Base-by-base conservation (phyloP, 2,888 invertebrate species). In the Lypha dubia region DNA sequence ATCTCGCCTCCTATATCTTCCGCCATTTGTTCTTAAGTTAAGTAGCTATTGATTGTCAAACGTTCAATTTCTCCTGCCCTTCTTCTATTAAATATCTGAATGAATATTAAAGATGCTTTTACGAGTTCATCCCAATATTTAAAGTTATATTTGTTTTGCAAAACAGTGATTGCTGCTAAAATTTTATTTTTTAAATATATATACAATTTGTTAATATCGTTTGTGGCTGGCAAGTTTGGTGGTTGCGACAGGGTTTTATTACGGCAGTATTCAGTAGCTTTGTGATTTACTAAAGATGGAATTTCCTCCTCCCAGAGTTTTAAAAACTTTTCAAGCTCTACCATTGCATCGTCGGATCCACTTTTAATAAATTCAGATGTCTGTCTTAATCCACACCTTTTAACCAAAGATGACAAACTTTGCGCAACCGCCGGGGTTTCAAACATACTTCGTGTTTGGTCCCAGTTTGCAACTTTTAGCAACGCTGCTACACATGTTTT, bases 21-120 rank as follows among this genome's bases (percentile, higher is more conserved):
- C 1, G 58, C 35, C 20, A 60, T 60, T 20, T 2, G 11, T 13
- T 60, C 11, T 22, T 38, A 38, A 60, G 38, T 60, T 38, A 20
- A 20, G 15, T 62, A 62, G n/a, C 13, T 62, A 13, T 62, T 9
- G 41, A 17, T 1, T 38, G 8, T 38, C n/a, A n/a, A n/a, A n/a
- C n/a, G n/a, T n/a, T 62, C 60, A 1, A 60, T 60, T 32, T 60
- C 38, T 0, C 60, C 60, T 11, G 60, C 35, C 13, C 60, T 11
- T n/a, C 58, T 35, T 35, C 60, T 60, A 13, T 60, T 60, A 32
- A 60, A 60, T 13, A 60, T 60, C 5, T 60, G 22, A 9, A 60
- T 38, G 2, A 38, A 60, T 38, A 60, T 20, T 13, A 60, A 15
- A 11, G 60, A n/a, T 15, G 62, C 13, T 38, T 62, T 62, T 5